phyloP scores from a whole-genome alignment of 1,140 invertebrate genomes.

The Chironomus tepperi region DNA sequence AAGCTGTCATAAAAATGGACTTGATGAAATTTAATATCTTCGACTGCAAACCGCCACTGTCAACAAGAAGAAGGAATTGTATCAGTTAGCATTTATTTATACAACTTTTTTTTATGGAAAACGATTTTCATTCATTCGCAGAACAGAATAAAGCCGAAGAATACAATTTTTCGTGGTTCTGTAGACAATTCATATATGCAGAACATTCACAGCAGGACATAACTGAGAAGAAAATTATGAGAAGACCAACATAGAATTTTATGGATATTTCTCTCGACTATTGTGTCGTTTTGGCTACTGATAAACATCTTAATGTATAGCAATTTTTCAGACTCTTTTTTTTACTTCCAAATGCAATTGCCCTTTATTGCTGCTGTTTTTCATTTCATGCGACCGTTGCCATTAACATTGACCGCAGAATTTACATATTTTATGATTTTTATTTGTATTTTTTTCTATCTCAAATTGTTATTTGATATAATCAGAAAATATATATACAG shows the following conservation, averaged over 20 bases:
- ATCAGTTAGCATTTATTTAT: no score
- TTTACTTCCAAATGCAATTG: no score
- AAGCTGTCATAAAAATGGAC: slow-evolving; percentile 6
- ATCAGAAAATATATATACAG: neutral
- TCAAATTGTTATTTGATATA: neutral
- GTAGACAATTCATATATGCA: neutral
- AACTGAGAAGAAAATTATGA: neutral
- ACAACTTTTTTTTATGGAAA: no score
- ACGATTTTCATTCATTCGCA: no score
- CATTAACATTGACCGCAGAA: slow-evolving; percentile 15
- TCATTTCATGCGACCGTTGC: neutral
- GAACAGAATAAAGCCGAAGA: no score
- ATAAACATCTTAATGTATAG: slow-evolving; percentile 16
- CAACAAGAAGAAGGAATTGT: no score
- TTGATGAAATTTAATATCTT: neutral
- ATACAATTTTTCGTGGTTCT: neutral
- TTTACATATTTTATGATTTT: slow-evolving; percentile 17
- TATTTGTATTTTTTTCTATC: neutral
- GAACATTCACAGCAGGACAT: slow-evolving; percentile 2
- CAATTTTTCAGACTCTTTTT: neutral
- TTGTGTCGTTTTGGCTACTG: neutral
- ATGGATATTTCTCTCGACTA: neutral
- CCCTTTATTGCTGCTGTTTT: no score
- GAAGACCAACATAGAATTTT: slow-evolving; percentile 1
- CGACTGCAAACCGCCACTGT: no score